phyloP scores from a whole-genome alignment of 2,797 vertebrate genomes.

The Tamandua tetradactyla region DNA sequence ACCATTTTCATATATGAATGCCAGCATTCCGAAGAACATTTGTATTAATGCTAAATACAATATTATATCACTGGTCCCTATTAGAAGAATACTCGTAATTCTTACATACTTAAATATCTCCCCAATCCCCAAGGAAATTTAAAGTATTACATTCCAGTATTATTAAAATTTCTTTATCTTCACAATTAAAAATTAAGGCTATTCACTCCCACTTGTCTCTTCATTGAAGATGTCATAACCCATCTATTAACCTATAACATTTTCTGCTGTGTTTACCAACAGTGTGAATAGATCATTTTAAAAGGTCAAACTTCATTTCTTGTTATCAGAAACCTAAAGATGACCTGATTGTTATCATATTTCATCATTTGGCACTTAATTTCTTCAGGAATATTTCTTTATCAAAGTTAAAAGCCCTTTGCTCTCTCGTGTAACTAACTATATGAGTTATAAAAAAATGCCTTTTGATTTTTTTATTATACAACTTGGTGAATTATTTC shows the following conservation, averaged over 20 bases:
- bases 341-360: not conserved
- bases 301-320: not conserved
- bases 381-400: slow-evolving; percentile 2
- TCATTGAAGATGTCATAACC: not conserved
- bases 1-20: not conserved
- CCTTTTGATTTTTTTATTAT: not conserved
- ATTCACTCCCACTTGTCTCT: not conserved
- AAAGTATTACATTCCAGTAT: not conserved
- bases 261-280: not conserved
- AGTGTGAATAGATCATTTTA: not conserved
- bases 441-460: not conserved
- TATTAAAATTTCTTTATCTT: slow-evolving; percentile 27
- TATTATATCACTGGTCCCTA: not conserved
- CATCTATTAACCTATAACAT: not conserved
- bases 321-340: not conserved
- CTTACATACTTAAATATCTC: slow-evolving; percentile 2
- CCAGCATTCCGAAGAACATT: slow-evolving; percentile 36
- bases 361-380: slow-evolving; percentile 12
- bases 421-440: not conserved
- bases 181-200: not conserved
- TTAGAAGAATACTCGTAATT: not conserved
- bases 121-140: not conserved
- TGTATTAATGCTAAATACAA: slow-evolving; percentile 40
- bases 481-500: not conserved
- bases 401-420: not conserved